A percentile compares a stretch with the other conserved stretches of the same genome.
These are phyloP conservation scores for Amorpha juglandis DNA, from an alignment of 2,888 invertebrate genomes.

Conservation along the genomic window DNA sequence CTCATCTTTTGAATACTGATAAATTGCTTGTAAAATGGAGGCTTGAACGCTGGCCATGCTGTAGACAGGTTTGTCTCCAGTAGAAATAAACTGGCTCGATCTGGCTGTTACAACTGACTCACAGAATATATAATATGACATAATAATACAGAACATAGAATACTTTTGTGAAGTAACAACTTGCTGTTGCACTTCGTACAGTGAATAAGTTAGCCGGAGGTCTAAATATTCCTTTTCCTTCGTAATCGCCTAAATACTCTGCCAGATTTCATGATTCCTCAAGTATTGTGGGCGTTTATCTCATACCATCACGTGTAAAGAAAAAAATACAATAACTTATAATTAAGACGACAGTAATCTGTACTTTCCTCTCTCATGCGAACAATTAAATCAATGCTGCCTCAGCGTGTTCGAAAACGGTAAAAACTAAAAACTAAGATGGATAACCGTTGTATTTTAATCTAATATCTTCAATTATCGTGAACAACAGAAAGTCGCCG, in stretches of 20 bases:
- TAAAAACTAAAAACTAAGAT: conserved; percentile 3
- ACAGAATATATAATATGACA: no score
- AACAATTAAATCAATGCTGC: background rate
- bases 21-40: conserved; percentile 5
- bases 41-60: background rate
- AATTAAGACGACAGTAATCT: background rate
- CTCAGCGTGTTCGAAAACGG: background rate
- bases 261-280: no score
- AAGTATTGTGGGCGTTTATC: background rate
- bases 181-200: no score
- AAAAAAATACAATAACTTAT: background rate
- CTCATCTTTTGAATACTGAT: conserved; percentile 10
- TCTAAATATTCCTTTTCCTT: no score
- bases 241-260: no score
- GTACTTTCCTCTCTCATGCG: background rate
- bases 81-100: no score
- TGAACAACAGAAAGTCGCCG: conserved; percentile 3
- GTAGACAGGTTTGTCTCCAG: no score
- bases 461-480: conserved; percentile 26
- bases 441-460: conserved; percentile 16
- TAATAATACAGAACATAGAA: no score
- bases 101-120: no score
- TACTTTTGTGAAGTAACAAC: no score
- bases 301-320: no score
- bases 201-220: no score